A percentile compares a stretch with the other conserved stretches of the same genome.
Conservation (phyloP, 2,888 invertebrate species). For the Perizoma flavofasciatum region DNA sequence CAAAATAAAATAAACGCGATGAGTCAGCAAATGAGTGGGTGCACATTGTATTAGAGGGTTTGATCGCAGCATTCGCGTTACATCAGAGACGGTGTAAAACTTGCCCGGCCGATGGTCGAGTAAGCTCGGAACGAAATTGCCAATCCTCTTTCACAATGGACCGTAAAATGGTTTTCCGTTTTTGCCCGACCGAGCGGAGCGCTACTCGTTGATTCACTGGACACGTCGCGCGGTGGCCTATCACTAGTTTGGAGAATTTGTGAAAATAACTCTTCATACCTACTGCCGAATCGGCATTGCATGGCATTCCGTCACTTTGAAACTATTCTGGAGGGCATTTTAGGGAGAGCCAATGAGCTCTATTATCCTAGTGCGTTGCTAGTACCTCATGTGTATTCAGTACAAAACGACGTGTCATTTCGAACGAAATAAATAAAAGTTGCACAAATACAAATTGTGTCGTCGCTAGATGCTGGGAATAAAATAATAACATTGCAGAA, state of each 20-base stretch:
- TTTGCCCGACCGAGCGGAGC: constrained; percentile 80
- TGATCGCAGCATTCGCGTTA: constrained; percentile 64
- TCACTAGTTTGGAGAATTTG: constrained; percentile 73
- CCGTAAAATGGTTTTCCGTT: constrained; percentile 84
- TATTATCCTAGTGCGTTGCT: no score
- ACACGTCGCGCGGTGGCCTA: constrained; percentile 78
- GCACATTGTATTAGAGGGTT: constrained; percentile 61
- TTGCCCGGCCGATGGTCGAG: constrained; percentile 77
- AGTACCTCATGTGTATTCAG: no score
- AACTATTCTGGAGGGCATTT: constrained; percentile 3
- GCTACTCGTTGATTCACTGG: constrained; percentile 79
- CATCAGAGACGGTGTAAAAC: constrained; percentile 78
- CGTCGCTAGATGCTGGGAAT: constrained; percentile 31
- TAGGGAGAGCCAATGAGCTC: no score
- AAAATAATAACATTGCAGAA: constrained; percentile 44
- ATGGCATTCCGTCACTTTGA: constrained; percentile 35
- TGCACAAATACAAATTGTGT: constrained; percentile 26
- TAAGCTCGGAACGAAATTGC: constrained; percentile 81
- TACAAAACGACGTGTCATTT: constrained; percentile 5
- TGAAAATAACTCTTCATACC: constrained; percentile 71
- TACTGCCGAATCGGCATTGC: constrained; percentile 39
- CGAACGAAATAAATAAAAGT: constrained; percentile 15
- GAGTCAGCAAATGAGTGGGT: constrained; percentile 44
- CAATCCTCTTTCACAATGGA: constrained; percentile 84
- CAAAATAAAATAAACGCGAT: constrained; percentile 36